These are phyloP conservation scores for Gallirallus australis DNA, from an alignment of 2,797 vertebrate species.

Conservation along the genomic window DNA sequence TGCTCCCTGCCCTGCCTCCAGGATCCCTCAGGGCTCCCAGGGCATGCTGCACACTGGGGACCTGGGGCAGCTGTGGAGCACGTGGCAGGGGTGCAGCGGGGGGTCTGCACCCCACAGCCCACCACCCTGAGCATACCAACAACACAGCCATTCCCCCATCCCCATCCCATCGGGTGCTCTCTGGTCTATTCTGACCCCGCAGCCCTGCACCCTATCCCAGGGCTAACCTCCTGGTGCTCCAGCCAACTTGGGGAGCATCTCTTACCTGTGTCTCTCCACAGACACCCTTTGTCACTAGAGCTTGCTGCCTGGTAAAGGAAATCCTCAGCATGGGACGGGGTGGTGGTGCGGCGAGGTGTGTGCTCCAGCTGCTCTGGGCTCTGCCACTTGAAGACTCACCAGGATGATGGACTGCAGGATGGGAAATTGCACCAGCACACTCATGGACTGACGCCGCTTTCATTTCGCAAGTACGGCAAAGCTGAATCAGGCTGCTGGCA, in stretches of 20 bases:
- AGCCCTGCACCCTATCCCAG: neutral
- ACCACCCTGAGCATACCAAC: neutral
- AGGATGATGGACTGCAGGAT: neutral
- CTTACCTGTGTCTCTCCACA: neutral
- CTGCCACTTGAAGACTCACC: accelerated
- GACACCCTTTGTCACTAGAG: neutral
- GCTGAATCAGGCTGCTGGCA: neutral
- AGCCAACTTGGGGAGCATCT: neutral
- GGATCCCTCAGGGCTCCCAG: neutral
- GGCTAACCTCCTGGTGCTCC: accelerated
- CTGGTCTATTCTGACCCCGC: accelerated
- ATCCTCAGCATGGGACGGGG: accelerated
- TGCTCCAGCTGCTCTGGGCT: neutral
- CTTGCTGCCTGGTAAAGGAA: neutral
- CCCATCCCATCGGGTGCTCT: neutral
- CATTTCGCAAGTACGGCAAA: neutral
- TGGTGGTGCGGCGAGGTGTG: neutral
- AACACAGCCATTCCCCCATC: neutral
- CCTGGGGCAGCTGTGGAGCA: neutral
- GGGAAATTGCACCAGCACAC: accelerated
- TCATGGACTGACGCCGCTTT: neutral
- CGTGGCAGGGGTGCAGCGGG: accelerated
- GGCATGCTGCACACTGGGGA: accelerated
- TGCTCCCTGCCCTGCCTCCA: neutral
- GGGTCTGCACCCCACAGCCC: neutral